phyloP scores from a whole-genome alignment of 2,113 vertebrate genomes.

The Sus scrofa region T2T-Sscrofa CM000817.6:37964001-37964500 shows the following conservation, averaged over 20 bases:
- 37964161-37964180: not conserved
- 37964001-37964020: not conserved
- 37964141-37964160: not conserved
- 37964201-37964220: not conserved
- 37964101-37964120: too few relatives aligned
- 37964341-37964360: not conserved
- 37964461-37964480: too few relatives aligned
- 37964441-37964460: too few relatives aligned
- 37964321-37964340: not conserved
- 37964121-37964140: not conserved
- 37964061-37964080: not conserved
- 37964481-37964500: too few relatives aligned
- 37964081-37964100: too few relatives aligned
- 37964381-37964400: not conserved
- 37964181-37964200: not conserved
- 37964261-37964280: not conserved
- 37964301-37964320: not conserved
- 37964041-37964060: not conserved
- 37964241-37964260: not conserved
- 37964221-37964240: not conserved
- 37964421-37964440: too few relatives aligned
- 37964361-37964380: not conserved
- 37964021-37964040: not conserved
- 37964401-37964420: not conserved
- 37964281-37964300: not conserved